Percentiles rank a stretch among this genome's conserved stretches.
Evolutionary conservation across 2,113 vertebrate genomes (phyloP).

Genomic region (Cricetomys ansorgei): DNA sequence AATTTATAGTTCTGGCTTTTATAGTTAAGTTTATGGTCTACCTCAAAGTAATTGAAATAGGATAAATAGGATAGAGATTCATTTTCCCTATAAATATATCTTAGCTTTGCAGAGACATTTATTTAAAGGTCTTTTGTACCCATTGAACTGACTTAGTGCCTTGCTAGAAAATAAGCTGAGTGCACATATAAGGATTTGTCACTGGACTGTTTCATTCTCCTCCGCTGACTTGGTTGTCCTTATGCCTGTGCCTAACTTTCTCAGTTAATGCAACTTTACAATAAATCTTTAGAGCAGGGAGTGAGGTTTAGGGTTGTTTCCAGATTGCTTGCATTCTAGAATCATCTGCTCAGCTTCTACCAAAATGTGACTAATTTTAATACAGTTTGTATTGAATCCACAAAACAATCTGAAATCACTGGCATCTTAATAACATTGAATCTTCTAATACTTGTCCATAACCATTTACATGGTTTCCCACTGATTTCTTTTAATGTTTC

Average conservation of each 20-base stretch:
- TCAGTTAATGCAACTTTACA: background rate
- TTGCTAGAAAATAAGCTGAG: background rate
- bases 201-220: too few relatives aligned
- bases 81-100: background rate
- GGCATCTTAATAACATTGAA: background rate
- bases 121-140: background rate
- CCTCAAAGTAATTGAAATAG: background rate
- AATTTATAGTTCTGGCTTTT: background rate
- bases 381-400: background rate
- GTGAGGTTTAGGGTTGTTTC: too few relatives aligned
- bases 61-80: background rate
- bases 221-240: background rate
- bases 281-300: background rate
- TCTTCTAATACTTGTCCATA: background rate
- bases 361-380: background rate
- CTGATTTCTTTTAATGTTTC: background rate
- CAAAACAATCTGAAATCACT: background rate
- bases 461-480: background rate
- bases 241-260: background rate
- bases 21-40: background rate
- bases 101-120: background rate
- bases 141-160: background rate
- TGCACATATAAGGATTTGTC: background rate
- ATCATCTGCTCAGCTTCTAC: background rate
- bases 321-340: background rate